Base-by-base conservation (phyloP, 1,140 invertebrate species). In the Philopotamus ludificatus region DNA sequence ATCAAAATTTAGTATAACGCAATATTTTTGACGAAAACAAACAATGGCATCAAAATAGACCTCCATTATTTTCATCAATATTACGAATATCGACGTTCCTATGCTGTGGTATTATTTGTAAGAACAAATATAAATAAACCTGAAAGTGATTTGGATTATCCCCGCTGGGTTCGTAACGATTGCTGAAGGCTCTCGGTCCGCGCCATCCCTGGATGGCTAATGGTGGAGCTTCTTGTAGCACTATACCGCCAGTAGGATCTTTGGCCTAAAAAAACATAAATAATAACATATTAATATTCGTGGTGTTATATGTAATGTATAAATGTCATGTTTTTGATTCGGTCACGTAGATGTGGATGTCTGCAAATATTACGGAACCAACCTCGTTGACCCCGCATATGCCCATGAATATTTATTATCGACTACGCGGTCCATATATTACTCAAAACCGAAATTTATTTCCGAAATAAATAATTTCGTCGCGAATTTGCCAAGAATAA, bases 121-220 rank as follows among this genome's bases (percentile, higher is more conserved):
- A n/a, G n/a, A n/a, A n/a, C n/a, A n/a, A n/a, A n/a, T n/a, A n/a
- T n/a, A n/a, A n/a, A 16, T 1, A 78, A 72, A 82, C 77, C 77
- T 86, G 84, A 47, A 79, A 77, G 71, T 82, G 79, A 70, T 79
- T 77, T 15, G 63, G 34, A 25, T 59, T 66, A 41, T 62, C 39
- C 20, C 57, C 88, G 88, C 90, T 92, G 26, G 87, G 84, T 63
- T 92, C 89, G 74, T 93, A 93, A 66, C 90, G 82, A 81, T 92
- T 93, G 66, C 82, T 87, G 68, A 87, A 84, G 15, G 88, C 89
- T 68, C 87, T 83, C 3, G 88, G 88, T 22, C 65, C 49, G 15
- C 88, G 86, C 90, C 91, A 93, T 68, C 87, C 84, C 67, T 87
- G 86, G 73, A 89, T 68, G 1, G 83, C 81, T 34, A 87, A 75